These are phyloP conservation scores for Cinara cedri DNA, from an alignment of 2,888 invertebrate species.

Conservation along the genomic window DNA sequence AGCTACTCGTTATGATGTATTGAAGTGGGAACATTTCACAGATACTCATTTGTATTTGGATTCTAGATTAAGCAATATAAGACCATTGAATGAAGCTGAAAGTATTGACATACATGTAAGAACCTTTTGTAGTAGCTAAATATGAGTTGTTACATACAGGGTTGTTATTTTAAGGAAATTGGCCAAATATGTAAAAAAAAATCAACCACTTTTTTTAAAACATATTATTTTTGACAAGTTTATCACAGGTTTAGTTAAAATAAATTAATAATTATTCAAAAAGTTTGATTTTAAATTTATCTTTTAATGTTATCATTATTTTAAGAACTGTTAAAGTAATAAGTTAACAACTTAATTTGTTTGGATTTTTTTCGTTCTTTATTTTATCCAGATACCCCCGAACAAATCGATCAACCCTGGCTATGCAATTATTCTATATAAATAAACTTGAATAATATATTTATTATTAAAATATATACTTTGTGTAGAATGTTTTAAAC, in stretches of 20 bases:
- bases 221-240: background rate
- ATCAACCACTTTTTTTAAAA: background rate
- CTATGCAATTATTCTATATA: background rate
- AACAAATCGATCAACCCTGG: too few species aligned
- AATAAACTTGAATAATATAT: background rate
- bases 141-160: background rate
- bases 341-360: too few species aligned
- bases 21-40: slow-evolving; percentile 87
- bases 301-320: too few species aligned
- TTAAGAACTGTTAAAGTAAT: too few species aligned
- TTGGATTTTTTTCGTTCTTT: too few species aligned
- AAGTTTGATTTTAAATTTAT: too few species aligned
- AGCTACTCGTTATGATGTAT: slow-evolving; percentile 78
- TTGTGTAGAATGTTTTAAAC: slow-evolving; percentile 65
- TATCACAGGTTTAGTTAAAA: too few species aligned
- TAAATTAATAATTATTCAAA: too few species aligned
- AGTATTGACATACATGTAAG: slow-evolving; percentile 72
- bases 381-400: too few species aligned
- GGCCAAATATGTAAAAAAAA: background rate
- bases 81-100: slow-evolving; percentile 71
- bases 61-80: slow-evolving; percentile 77
- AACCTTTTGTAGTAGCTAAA: slow-evolving; percentile 20
- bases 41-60: slow-evolving; percentile 80
- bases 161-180: background rate
- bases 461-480: background rate